A percentile compares a stretch with the other conserved stretches of the same genome.
phyloP scores from a whole-genome alignment of 2,113 vertebrate species.

The Gavia stellata region DNA sequence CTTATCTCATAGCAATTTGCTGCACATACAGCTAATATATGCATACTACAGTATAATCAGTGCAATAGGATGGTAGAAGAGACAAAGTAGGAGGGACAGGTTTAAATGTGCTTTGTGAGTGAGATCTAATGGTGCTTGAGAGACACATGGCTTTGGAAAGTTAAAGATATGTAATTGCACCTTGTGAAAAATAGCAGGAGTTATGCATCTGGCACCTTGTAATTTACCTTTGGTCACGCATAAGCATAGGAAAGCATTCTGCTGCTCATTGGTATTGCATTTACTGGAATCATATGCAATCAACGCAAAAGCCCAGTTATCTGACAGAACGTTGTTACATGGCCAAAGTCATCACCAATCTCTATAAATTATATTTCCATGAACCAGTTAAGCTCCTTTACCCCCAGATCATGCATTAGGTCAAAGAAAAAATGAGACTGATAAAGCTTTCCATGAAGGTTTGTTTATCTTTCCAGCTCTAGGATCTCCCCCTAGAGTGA shows the following conservation, averaged over 20 bases:
- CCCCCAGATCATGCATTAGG: not conserved
- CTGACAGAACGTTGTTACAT: not conserved
- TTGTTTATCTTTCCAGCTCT: not conserved
- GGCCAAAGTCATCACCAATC: not conserved
- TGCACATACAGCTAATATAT: not conserved
- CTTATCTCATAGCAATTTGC: not conserved
- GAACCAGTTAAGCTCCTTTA: not conserved
- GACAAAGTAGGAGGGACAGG: not conserved
- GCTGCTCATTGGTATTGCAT: not conserved
- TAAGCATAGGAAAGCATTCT: not conserved
- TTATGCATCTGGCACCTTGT: not conserved
- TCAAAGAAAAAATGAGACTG: not conserved
- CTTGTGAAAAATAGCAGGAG: not conserved
- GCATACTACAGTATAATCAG: not conserved
- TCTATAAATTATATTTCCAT: not conserved
- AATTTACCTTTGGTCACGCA: not conserved
- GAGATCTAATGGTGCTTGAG: not conserved
- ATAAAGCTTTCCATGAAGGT: not conserved
- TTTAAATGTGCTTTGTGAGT: not conserved
- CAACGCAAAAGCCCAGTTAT: not conserved
- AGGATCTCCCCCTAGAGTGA: not conserved
- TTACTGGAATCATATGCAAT: not conserved
- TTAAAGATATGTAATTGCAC: not conserved
- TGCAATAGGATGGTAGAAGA: not conserved
- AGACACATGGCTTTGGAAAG: not conserved